Evolutionary conservation across 2,888 invertebrate species (phyloP).

Genomic region (Periphyllus acericola): DNA sequence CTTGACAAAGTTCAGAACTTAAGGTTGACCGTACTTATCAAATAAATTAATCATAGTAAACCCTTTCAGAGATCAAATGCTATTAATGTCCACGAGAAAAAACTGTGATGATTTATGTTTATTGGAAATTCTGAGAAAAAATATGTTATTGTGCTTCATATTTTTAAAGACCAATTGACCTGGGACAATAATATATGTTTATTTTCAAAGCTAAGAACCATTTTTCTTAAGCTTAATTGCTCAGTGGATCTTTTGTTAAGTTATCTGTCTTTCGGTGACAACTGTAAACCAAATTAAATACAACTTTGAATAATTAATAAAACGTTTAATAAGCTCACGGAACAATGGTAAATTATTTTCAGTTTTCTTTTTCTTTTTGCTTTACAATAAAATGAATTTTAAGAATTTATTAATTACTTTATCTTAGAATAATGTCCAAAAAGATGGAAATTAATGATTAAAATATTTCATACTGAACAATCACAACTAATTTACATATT

Average conservation of each 20-base stretch:
- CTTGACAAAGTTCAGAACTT: too few relatives aligned
- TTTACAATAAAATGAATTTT: neutral
- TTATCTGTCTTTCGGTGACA: neutral
- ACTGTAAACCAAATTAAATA: neutral
- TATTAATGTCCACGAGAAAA: neutral
- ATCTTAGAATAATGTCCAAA: neutral
- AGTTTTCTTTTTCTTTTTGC: neutral
- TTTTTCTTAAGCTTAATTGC: neutral
- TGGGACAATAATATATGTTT: neutral
- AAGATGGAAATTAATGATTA: neutral
- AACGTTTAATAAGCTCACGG: too few relatives aligned
- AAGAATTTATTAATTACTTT: neutral
- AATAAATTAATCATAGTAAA: neutral
- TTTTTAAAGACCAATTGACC: neutral
- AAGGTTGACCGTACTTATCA: too few relatives aligned
- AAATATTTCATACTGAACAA: neutral
- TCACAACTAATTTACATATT: neutral
- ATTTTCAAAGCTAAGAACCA: neutral
- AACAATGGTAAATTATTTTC: neutral
- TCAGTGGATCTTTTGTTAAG: slow-evolving; percentile 1
- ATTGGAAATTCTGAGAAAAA: neutral
- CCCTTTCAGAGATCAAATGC: neutral
- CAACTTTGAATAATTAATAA: neutral
- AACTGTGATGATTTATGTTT: too few relatives aligned
- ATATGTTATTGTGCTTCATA: neutral